A percentile compares a stretch with the other conserved stretches of the same genome.
phyloP scores from a whole-genome alignment of 2,113 vertebrate genomes.

The Lates calcarifer region DNA sequence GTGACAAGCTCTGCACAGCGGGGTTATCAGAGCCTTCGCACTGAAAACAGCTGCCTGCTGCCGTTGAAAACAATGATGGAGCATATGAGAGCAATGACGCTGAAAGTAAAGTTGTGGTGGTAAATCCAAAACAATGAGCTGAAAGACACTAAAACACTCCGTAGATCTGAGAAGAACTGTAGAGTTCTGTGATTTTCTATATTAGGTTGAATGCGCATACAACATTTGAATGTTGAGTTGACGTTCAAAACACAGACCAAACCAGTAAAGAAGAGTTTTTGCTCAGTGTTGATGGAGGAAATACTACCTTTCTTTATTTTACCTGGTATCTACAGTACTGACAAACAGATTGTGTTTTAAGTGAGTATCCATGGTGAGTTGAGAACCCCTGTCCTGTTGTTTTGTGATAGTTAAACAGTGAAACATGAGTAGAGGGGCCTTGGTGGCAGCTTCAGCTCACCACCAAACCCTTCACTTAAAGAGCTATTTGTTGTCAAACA shows the following conservation, averaged over 20 bases:
- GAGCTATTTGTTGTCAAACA: slow-evolving; percentile 45
- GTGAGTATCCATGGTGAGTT: neutral
- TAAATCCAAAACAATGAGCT: neutral
- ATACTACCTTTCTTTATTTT: neutral
- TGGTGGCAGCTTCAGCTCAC: slow-evolving; percentile 18
- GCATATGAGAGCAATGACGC: neutral
- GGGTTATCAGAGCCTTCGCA: too few species aligned
- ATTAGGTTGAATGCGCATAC: too few species aligned
- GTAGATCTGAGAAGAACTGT: neutral
- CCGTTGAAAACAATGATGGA: neutral
- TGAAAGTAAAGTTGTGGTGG: neutral
- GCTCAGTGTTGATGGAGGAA: neutral
- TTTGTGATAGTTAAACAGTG: slow-evolving; percentile 9
- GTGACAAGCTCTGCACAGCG: too few species aligned
- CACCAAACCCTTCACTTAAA: slow-evolving; percentile 33
- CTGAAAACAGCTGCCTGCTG: too few species aligned
- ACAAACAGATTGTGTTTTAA: neutral
- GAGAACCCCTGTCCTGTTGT: neutral
- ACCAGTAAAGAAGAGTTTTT: neutral
- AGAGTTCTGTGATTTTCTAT: neutral
- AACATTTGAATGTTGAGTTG: too few species aligned
- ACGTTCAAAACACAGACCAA: neutral
- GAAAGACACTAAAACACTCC: neutral
- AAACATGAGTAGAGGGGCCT: neutral
- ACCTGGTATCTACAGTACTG: neutral